Conservation (phyloP, 2,113 vertebrate species). For the Arothron firmamentum region DNA sequence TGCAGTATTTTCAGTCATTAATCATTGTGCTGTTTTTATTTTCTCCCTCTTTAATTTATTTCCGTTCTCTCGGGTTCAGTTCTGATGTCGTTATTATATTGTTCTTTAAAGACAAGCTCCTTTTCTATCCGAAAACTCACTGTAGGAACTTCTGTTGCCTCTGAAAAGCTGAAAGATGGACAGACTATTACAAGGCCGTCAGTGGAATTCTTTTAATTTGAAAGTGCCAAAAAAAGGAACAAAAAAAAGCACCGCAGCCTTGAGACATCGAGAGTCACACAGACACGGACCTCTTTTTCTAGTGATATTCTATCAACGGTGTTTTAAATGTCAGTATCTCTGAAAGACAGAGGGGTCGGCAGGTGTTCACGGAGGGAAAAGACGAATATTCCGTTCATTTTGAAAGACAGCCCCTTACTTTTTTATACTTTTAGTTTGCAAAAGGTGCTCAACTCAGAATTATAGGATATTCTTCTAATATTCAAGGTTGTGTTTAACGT, state of each 20-base stretch:
- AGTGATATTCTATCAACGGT: slow-evolving; percentile 68
- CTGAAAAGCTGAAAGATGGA: slow-evolving; percentile 49
- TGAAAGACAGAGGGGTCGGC: slow-evolving; percentile 63
- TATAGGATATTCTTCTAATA: background rate
- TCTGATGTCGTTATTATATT: slow-evolving; percentile 69
- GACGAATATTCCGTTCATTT: slow-evolving; percentile 18
- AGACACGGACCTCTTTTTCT: slow-evolving; percentile 62
- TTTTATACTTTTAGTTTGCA: slow-evolving; percentile 6
- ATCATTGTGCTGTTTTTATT: slow-evolving; percentile 68
- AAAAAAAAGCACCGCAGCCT: slow-evolving; percentile 55
- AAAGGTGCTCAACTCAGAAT: background rate
- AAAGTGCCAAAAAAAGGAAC: slow-evolving; percentile 69
- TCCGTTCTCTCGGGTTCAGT: slow-evolving; percentile 63
- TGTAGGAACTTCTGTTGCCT: slow-evolving; percentile 45
- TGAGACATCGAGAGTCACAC: slow-evolving; percentile 28
- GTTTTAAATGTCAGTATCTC: slow-evolving; percentile 67
- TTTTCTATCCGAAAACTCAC: slow-evolving; percentile 57
- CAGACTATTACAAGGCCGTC: slow-evolving; percentile 43
- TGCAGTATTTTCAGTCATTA: slow-evolving; percentile 75
- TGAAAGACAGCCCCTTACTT: slow-evolving; percentile 25
- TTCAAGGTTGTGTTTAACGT: background rate
- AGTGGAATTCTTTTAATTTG: slow-evolving; percentile 62
- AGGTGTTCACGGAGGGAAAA: slow-evolving; percentile 6
- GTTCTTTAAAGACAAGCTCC: slow-evolving; percentile 50
- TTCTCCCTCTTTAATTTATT: slow-evolving; percentile 72